Conservation (phyloP, 2,888 invertebrate species). For the Trachelus iudaicus region DNA sequence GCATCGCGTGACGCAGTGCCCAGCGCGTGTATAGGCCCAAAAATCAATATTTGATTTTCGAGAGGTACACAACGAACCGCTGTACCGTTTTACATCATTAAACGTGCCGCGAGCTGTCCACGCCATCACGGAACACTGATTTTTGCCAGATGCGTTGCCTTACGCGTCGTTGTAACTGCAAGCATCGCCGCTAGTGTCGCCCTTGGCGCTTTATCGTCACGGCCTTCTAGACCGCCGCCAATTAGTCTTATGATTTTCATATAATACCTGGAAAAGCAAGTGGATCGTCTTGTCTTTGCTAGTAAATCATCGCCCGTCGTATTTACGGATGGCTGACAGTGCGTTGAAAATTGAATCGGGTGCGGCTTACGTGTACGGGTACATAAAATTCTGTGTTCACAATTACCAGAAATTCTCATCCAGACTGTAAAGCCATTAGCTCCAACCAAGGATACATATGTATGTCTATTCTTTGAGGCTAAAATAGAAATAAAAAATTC, state of each 20-base stretch:
- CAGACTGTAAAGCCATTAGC: background rate
- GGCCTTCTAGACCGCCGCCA: background rate
- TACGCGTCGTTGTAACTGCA: background rate
- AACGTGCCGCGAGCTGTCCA: background rate
- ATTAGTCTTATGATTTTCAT: background rate
- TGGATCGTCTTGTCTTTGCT: background rate
- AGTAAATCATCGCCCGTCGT: background rate
- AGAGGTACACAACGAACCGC: slow-evolving; percentile 9
- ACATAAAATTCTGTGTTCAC: background rate
- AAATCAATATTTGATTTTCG: slow-evolving; percentile 62
- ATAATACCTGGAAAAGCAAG: background rate
- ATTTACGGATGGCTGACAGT: background rate
- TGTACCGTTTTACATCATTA: background rate
- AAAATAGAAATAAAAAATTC: background rate
- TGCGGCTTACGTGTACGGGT: background rate
- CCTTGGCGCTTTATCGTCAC: background rate
- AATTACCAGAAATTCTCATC: background rate
- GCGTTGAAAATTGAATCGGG: background rate
- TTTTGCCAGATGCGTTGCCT: background rate
- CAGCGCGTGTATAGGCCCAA: slow-evolving; percentile 29
- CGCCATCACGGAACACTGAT: background rate
- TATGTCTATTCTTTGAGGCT: background rate
- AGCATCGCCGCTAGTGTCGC: background rate
- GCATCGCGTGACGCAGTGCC: slow-evolving; percentile 50
- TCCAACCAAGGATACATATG: background rate